Percentiles rank a stretch among this genome's conserved stretches.
Conservation (phyloP, 2,113 vertebrate genomes). For the Perognathus longimembris region DNA sequence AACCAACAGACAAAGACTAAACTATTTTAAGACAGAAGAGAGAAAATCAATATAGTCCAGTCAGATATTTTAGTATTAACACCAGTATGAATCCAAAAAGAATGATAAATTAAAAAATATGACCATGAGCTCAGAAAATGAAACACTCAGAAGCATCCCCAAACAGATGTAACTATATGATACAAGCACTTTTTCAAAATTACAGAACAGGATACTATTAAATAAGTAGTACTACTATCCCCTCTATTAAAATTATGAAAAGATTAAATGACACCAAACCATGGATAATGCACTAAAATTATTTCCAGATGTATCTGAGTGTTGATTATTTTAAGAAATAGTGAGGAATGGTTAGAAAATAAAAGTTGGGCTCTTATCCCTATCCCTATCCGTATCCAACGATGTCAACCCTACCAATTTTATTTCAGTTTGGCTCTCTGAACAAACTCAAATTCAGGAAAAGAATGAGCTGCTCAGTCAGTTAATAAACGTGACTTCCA, state of each 20-base stretch:
- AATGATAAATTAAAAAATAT: background rate
- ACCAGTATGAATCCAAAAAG: background rate
- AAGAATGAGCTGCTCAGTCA: background rate
- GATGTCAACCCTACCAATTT: background rate
- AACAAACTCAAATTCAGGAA: background rate
- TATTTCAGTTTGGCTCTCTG: background rate
- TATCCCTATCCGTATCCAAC: background rate
- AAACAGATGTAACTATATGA: background rate
- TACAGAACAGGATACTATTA: background rate
- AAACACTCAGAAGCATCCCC: background rate
- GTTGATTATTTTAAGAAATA: background rate
- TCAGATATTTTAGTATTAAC: conserved; percentile 15
- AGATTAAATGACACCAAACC: background rate
- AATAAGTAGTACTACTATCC: background rate
- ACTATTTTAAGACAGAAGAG: conserved; percentile 30
- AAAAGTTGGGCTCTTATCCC: background rate
- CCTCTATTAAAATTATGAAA: background rate
- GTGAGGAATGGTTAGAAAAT: background rate
- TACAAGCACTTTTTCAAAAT: conserved; percentile 34
- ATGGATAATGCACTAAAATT: background rate
- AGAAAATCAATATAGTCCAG: conserved; percentile 10
- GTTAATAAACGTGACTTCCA: background rate
- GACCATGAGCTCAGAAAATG: background rate
- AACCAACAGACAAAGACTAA: conserved; percentile 28
- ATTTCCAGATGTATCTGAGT: background rate